phyloP scores from a whole-genome alignment of 1,140 invertebrate genomes.

The Sipha flava region DNA sequence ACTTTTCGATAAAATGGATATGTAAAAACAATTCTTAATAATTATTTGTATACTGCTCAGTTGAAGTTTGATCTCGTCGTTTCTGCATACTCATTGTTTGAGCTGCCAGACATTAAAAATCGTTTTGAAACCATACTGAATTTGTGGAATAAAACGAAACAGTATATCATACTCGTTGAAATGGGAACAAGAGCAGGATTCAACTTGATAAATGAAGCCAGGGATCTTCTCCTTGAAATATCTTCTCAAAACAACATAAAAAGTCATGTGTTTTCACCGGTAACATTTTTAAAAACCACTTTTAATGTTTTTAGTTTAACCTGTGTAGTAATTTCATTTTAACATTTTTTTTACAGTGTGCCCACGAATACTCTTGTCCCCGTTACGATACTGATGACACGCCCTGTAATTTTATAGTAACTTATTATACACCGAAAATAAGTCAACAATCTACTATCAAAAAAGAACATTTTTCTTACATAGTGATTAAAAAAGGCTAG shows the following conservation, averaged over 20 bases:
- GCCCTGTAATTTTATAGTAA: conserved; percentile 68
- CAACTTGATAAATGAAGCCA: conserved; percentile 60
- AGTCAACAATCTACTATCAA: conserved; percentile 42
- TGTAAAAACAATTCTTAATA: conserved; percentile 23
- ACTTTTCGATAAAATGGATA: neutral
- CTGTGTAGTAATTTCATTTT: neutral
- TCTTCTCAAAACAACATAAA: conserved; percentile 41
- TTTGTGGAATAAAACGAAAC: conserved; percentile 76
- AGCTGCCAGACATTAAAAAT: conserved; percentile 57
- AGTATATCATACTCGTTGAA: conserved; percentile 76
- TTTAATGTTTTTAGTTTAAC: neutral
- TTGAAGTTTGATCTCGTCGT: conserved; percentile 70
- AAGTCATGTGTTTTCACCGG: conserved; percentile 63
- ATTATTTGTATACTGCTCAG: conserved; percentile 44
- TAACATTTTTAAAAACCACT: conserved; percentile 46
- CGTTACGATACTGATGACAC: conserved; percentile 50
- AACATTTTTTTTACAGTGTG: conserved; percentile 52
- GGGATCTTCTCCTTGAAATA: conserved; percentile 59
- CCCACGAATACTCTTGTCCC: conserved; percentile 69
- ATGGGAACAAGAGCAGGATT: conserved; percentile 73
- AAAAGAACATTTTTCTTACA: conserved; percentile 60
- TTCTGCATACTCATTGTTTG: conserved; percentile 70
- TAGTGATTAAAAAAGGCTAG: conserved; percentile 68
- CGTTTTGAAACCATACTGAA: conserved; percentile 63
- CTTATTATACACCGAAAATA: conserved; percentile 53